phyloP scores from a whole-genome alignment of 2,113 vertebrate genomes.

The Dolichotis patagonum region DNA sequence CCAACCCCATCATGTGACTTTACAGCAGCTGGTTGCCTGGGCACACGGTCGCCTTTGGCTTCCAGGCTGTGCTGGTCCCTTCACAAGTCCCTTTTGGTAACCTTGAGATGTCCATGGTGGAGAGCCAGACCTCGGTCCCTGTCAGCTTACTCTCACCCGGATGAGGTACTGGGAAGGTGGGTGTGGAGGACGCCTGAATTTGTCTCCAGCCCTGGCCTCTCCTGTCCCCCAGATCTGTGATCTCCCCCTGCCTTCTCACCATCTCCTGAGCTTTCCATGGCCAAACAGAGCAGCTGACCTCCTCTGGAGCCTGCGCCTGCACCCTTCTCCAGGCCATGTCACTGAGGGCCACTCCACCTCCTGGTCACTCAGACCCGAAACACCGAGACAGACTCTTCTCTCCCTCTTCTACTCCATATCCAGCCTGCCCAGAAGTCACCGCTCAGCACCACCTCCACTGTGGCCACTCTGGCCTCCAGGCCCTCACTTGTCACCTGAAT shows the following conservation, averaged over 20 bases:
- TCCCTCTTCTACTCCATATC: neutral
- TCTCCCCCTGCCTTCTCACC: neutral
- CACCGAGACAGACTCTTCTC: neutral
- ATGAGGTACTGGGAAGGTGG: fast-evolving
- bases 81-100: neutral
- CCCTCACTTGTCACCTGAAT: neutral
- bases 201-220: neutral
- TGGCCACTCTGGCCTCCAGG: too few species aligned
- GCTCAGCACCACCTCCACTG: fast-evolving
- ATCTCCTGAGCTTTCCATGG: fast-evolving
- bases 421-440: fast-evolving
- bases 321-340: fast-evolving
- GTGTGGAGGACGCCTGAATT: neutral
- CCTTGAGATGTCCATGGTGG: fast-evolving
- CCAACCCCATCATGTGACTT: fast-evolving
- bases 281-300: neutral
- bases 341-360: fast-evolving
- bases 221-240: fast-evolving
- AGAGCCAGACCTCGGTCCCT: fast-evolving
- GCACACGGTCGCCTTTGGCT: neutral
- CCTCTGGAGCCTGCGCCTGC: neutral
- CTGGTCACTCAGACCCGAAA: fast-evolving
- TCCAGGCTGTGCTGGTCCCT: neutral
- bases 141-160: too few species aligned
- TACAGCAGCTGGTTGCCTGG: neutral